Evolutionary conservation across 2,888 invertebrate genomes (phyloP).

Genomic region (Agrenia bidenticulata): DNA sequence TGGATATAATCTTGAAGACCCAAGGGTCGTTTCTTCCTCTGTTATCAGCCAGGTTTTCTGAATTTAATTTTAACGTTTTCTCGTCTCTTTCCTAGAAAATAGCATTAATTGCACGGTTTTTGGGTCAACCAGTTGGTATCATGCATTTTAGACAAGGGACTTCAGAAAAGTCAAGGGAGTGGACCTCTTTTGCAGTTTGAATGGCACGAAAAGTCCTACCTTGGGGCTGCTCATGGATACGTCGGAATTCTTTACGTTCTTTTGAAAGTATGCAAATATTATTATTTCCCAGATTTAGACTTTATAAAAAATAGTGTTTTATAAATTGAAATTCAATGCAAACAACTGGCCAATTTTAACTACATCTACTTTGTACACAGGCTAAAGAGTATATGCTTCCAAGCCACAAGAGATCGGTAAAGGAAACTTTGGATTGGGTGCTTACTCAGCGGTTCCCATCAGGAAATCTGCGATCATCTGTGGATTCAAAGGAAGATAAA

Average conservation of each 20-base stretch:
- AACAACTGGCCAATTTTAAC: neutral
- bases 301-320: neutral
- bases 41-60: constrained; percentile 20
- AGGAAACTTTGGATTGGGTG: constrained; percentile 68
- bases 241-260: constrained; percentile 80
- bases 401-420: constrained; percentile 61
- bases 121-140: constrained; percentile 62
- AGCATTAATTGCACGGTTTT: too few species aligned
- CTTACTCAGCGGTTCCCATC: constrained; percentile 54
- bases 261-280: constrained; percentile 65
- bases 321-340: too few species aligned
- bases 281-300: neutral
- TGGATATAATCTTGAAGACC: constrained; percentile 14
- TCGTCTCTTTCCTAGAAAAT: too few species aligned
- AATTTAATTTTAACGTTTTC: too few species aligned
- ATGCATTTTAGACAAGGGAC: constrained; percentile 60
- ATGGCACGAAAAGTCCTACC: constrained; percentile 82
- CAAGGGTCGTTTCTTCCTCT: neutral
- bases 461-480: constrained; percentile 63
- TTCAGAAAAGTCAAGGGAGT: neutral
- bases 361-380: constrained; percentile 55
- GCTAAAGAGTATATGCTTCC: constrained; percentile 62
- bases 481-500: constrained; percentile 69
- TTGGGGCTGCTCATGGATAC: constrained; percentile 81
- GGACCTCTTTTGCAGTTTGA: constrained; percentile 69